phyloP scores from a whole-genome alignment of 2,888 invertebrate genomes.

The Nezara viridula region DNA sequence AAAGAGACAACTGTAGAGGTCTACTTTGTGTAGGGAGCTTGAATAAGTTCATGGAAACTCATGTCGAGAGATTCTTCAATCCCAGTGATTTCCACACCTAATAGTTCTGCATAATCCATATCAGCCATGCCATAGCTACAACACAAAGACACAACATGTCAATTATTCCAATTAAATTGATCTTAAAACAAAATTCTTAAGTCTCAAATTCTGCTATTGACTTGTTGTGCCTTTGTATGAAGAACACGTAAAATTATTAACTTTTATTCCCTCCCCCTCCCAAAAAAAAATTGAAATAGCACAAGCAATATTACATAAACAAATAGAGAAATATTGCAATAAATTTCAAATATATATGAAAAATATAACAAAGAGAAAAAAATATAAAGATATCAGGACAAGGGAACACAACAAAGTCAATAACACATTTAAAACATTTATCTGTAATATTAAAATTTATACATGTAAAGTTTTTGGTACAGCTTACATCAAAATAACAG shows the following conservation, averaged over 20 bases:
- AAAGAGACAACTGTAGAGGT: background rate
- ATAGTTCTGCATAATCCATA: conserved; percentile 66
- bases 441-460: conserved; percentile 58
- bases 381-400: conserved; percentile 38
- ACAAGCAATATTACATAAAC: background rate
- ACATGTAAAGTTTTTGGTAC: conserved; percentile 57
- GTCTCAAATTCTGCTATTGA: conserved; percentile 56
- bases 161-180: conserved; percentile 49
- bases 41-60: conserved; percentile 26
- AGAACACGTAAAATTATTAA: background rate
- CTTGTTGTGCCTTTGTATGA: conserved; percentile 59
- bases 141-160: conserved; percentile 64
- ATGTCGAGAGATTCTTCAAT: conserved; percentile 64
- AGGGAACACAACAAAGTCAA: conserved; percentile 61
- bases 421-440: conserved; percentile 60
- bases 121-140: conserved; percentile 64
- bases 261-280: too few species aligned
- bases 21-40: conserved; percentile 30
- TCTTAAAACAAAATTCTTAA: background rate
- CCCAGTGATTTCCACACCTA: conserved; percentile 64
- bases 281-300: background rate
- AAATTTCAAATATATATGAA: background rate
- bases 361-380: conserved; percentile 39
- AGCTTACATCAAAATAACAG: conserved; percentile 58
- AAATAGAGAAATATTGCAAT: background rate